Percentiles rank a stretch among this genome's conserved stretches.
Evolutionary conservation across 1,140 invertebrate genomes (phyloP).

Genomic region (Drosophila setifemur): DNA sequence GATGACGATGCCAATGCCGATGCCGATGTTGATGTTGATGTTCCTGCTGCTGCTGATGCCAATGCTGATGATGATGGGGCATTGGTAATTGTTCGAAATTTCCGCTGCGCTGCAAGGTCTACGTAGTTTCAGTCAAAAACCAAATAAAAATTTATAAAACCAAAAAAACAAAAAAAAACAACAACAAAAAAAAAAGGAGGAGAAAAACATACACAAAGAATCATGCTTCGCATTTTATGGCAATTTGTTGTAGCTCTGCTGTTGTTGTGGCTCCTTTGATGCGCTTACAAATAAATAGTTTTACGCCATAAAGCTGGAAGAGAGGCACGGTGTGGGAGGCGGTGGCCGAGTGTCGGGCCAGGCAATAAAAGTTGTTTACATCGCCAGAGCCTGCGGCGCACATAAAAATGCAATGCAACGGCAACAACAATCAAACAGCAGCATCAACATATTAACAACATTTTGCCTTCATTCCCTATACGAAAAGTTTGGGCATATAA

Average conservation of each 20-base stretch:
- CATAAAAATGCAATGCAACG: conserved; percentile 73
- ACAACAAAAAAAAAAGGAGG: neutral
- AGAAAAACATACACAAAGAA: conserved; percentile 13
- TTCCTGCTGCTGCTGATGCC: too few relatives aligned
- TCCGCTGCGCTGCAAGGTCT: conserved; percentile 35
- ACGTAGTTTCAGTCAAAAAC: conserved; percentile 19
- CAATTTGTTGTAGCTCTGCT: conserved; percentile 36
- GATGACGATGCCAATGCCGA: conserved; percentile 10
- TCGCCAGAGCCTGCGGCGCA: conserved; percentile 63
- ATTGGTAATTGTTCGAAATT: conserved; percentile 34
- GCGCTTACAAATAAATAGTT: conserved; percentile 79
- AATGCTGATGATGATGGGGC: conserved; percentile 23
- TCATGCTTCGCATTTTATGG: conserved; percentile 52
- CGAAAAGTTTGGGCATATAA: neutral
- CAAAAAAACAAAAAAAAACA: conserved; percentile 1
- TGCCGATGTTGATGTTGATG: conserved; percentile 7
- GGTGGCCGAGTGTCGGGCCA: conserved; percentile 11
- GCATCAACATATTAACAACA: conserved; percentile 66
- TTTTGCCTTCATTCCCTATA: conserved; percentile 37
- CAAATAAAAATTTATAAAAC: neutral
- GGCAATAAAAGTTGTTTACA: conserved; percentile 77
- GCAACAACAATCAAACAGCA: conserved; percentile 43
- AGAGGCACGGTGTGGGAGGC: neutral
- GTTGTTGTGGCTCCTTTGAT: conserved; percentile 65
- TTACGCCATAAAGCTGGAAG: conserved; percentile 63